A percentile compares a stretch with the other conserved stretches of the same genome.
Conservation (phyloP, 2,797 vertebrate species). For the Ptychadena robeensis region DNA sequence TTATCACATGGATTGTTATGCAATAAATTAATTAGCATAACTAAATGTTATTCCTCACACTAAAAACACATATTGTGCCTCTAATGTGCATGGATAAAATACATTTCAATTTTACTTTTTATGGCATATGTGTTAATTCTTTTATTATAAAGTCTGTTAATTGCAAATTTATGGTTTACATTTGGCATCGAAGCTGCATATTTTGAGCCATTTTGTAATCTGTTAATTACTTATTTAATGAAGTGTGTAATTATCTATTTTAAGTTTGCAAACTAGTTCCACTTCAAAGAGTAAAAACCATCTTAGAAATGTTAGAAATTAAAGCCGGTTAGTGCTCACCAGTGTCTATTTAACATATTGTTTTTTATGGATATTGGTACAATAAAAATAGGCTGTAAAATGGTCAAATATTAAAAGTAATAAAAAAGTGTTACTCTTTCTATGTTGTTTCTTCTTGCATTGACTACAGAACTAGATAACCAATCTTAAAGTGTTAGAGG, state of each 20-base stretch:
- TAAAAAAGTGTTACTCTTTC: not conserved
- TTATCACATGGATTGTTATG: conserved; percentile 12
- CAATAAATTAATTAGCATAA: conserved; percentile 27
- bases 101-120: conserved; percentile 63
- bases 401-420: conserved; percentile 3
- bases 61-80: conserved; percentile 2
- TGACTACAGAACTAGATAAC: not conserved
- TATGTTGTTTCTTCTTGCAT: not conserved
- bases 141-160: conserved; percentile 78
- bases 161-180: conserved; percentile 73
- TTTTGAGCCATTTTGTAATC: conserved; percentile 77
- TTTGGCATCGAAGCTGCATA: conserved; percentile 77
- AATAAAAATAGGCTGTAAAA: conserved; percentile 27
- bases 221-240: conserved; percentile 86
- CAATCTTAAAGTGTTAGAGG: not conserved
- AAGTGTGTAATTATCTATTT: conserved; percentile 84
- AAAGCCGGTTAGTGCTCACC: conserved; percentile 73
- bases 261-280: conserved; percentile 79
- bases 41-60: conserved; percentile 30
- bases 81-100: not conserved
- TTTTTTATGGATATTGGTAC: conserved; percentile 5
- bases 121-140: conserved; percentile 72
- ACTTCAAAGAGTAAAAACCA: conserved; percentile 76
- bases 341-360: conserved; percentile 23
- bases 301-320: conserved; percentile 69